Conservation (phyloP, 2,797 vertebrate genomes). For the Luscinia luscinia region DNA sequence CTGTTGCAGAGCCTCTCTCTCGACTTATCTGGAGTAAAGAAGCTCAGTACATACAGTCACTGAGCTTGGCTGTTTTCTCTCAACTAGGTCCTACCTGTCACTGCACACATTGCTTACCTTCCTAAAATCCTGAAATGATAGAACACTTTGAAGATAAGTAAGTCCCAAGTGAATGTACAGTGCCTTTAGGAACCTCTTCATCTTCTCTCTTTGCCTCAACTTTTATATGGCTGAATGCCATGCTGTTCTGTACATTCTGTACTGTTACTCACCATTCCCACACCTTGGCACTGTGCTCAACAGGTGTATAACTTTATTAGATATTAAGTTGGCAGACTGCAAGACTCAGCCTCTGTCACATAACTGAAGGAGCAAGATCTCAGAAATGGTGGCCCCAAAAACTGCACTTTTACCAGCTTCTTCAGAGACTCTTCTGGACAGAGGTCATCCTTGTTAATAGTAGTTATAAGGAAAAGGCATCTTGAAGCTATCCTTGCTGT, state of each 20-base stretch:
- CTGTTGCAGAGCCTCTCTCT: neutral
- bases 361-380: neutral
- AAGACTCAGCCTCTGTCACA: neutral
- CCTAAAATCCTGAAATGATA: neutral
- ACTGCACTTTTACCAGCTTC: neutral
- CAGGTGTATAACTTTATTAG: neutral
- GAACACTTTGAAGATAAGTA: neutral
- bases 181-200: neutral
- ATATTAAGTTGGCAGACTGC: neutral
- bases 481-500: neutral
- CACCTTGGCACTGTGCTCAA: neutral
- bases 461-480: neutral
- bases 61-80: neutral
- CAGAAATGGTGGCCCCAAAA: neutral
- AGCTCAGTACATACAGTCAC: neutral
- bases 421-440: neutral
- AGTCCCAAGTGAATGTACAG: neutral
- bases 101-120: neutral
- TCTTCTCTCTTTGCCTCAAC: neutral
- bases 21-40: neutral
- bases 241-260: neutral
- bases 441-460: neutral
- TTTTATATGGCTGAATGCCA: fast-evolving
- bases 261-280: neutral
- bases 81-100: neutral